Conservation (phyloP, 2,113 vertebrate genomes). For the Heterotis niloticus region DNA sequence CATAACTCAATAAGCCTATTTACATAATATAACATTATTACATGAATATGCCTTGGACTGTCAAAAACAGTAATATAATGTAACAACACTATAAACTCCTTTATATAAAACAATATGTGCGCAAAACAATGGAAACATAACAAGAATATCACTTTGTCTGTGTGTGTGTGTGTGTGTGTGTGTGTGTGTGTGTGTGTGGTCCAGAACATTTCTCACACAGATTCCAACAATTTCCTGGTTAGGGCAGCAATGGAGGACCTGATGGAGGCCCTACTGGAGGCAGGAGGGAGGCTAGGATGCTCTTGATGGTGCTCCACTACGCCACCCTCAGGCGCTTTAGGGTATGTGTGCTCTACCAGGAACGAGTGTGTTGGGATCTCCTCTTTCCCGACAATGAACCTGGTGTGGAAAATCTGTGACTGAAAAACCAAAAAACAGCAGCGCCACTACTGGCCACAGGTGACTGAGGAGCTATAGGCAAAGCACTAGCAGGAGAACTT, state of each 20-base stretch:
- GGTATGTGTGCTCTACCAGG: slow-evolving; percentile 60
- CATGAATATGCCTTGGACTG: too few species aligned
- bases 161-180: not conserved
- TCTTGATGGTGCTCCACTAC: slow-evolving; percentile 43
- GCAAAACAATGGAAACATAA: too few species aligned
- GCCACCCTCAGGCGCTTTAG: slow-evolving; percentile 56
- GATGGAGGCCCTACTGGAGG: slow-evolving; percentile 59
- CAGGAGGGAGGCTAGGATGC: slow-evolving; percentile 42
- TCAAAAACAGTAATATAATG: too few species aligned
- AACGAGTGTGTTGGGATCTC: slow-evolving; percentile 85
- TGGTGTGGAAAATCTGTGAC: slow-evolving; percentile 42
- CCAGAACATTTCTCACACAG: slow-evolving; percentile 69
- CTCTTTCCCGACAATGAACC: slow-evolving; percentile 94
- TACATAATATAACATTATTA: too few species aligned
- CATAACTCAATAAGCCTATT: too few species aligned
- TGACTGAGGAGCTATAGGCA: not conserved
- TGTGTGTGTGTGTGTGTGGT: not conserved
- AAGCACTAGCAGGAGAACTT: slow-evolving; percentile 50
- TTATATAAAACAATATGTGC: not conserved
- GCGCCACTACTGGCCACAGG: not conserved
- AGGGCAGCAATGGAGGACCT: slow-evolving; percentile 58
- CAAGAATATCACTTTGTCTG: not conserved
- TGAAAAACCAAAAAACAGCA: not conserved
- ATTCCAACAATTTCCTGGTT: slow-evolving; percentile 75
- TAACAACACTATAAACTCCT: not conserved